Conservation (phyloP, 2,888 invertebrate species). For the Amphipyra tragopoginis region DNA sequence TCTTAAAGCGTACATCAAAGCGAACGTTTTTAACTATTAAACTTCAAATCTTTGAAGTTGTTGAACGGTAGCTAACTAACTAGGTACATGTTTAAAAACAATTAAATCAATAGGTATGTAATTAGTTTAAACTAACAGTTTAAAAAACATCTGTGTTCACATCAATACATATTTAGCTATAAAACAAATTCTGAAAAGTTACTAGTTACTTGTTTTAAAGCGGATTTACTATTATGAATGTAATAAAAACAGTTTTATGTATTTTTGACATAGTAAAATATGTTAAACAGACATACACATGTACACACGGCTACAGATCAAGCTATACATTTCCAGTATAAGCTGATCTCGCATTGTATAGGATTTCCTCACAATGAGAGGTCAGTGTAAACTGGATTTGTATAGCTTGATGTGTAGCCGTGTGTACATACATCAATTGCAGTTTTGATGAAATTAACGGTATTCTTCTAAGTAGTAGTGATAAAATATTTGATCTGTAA, state of each 20-base stretch:
- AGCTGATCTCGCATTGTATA: too few relatives aligned
- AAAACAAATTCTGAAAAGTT: not conserved
- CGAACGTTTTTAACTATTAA: conserved; percentile 28
- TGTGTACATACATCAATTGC: not conserved
- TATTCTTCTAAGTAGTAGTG: conserved; percentile 12
- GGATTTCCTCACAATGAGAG: too few relatives aligned
- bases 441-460: conserved; percentile 20
- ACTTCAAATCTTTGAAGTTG: conserved; percentile 44
- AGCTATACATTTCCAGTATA: too few relatives aligned
- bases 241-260: too few relatives aligned
- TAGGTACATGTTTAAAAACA: conserved; percentile 6
- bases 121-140: not conserved
- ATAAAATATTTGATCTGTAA: conserved; percentile 39
- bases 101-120: not conserved
- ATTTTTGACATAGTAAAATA: too few relatives aligned
- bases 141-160: not conserved
- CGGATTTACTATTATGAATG: too few relatives aligned
- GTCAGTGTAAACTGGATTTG: too few relatives aligned
- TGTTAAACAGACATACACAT: too few relatives aligned
- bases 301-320: too few relatives aligned
- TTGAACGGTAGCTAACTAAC: conserved; percentile 6
- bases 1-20: conserved; percentile 40
- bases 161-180: too few relatives aligned
- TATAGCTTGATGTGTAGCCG: too few relatives aligned
- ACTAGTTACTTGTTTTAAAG: too few relatives aligned